A percentile compares a stretch with the other conserved stretches of the same genome.
Evolutionary conservation across 2,797 vertebrate genomes (phyloP).

Genomic region (Enteromius viviparus): DNA sequence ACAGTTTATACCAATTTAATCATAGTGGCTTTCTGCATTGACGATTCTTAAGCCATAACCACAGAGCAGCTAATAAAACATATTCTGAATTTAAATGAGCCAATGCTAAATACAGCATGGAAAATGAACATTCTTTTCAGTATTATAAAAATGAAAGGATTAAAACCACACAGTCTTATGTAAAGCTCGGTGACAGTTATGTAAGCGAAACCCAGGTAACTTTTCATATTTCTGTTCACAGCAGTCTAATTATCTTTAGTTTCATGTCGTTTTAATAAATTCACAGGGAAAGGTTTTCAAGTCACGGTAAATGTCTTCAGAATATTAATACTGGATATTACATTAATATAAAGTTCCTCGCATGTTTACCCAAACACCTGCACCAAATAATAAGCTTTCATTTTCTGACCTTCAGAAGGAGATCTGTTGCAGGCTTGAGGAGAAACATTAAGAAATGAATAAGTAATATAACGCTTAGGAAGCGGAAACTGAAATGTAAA

Average conservation of each 20-base stretch:
- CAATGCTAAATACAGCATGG: constrained; percentile 14
- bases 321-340: constrained; percentile 28
- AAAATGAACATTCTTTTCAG: constrained; percentile 24
- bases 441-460: background rate
- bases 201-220: constrained; percentile 16
- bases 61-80: background rate
- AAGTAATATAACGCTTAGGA: background rate
- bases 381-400: background rate
- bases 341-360: background rate
- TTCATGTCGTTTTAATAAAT: constrained; percentile 44
- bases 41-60: background rate
- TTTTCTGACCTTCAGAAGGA: constrained; percentile 24
- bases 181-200: constrained; percentile 20
- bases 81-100: constrained; percentile 25
- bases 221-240: constrained; percentile 21
- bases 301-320: constrained; percentile 37
- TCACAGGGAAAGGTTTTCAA: constrained; percentile 20
- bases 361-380: background rate
- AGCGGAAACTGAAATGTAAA: background rate
- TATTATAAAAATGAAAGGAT: constrained; percentile 28
- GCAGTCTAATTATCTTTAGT: constrained; percentile 41
- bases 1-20: constrained; percentile 4
- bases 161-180: constrained; percentile 19
- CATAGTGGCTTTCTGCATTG: background rate
- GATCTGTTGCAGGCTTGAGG: background rate